Conservation (phyloP, 2,797 vertebrate genomes). For the Falco rusticolus region DNA sequence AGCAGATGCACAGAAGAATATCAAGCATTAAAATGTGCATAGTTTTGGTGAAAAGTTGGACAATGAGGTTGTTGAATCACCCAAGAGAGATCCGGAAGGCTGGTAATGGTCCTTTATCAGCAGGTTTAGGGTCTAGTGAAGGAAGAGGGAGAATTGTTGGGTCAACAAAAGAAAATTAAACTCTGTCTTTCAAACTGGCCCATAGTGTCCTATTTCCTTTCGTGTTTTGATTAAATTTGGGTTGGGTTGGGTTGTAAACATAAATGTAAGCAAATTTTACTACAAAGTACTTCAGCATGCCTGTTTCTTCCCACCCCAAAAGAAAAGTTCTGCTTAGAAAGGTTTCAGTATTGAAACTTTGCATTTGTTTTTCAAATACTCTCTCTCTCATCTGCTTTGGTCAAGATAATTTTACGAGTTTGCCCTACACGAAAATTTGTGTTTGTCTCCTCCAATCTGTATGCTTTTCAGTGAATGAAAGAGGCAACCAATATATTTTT, state of each 20-base stretch:
- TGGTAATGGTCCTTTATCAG: neutral
- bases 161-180: neutral
- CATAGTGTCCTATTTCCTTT: neutral
- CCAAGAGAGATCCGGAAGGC: neutral
- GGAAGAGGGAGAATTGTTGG: neutral
- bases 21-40: neutral
- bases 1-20: neutral
- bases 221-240: neutral
- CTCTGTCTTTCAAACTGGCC: neutral
- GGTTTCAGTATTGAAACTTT: neutral
- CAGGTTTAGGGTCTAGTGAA: neutral
- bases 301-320: neutral
- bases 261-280: neutral
- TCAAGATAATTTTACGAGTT: neutral
- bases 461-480: neutral
- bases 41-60: neutral
- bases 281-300: neutral
- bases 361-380: neutral
- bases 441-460: neutral
- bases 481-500: neutral
- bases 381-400: neutral
- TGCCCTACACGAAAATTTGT: neutral
- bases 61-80: neutral
- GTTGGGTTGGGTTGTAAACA: neutral
- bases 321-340: neutral